Conservation (phyloP, 2,797 vertebrate genomes). For the Onychomys arenicola region DNA sequence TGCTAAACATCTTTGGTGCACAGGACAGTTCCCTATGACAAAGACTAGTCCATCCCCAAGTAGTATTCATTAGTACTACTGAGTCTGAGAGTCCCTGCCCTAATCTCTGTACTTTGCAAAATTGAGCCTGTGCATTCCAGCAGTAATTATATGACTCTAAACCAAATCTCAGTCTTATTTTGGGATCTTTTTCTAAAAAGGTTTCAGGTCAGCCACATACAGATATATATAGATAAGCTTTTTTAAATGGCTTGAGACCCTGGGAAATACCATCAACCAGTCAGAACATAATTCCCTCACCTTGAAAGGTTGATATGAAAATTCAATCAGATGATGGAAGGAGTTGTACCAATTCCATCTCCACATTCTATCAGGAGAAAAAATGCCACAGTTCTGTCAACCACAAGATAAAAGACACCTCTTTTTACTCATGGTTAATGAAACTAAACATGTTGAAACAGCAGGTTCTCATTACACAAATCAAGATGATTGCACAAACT, state of each 20-base stretch:
- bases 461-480: conserved; percentile 69
- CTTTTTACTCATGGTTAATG: conserved; percentile 70
- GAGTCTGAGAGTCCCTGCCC: not conserved
- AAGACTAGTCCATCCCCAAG: not conserved
- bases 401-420: conserved; percentile 44
- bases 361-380: not conserved
- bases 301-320: conserved; percentile 46
- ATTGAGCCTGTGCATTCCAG: fast-evolving
- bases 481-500: conserved; percentile 58
- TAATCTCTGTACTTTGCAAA: fast-evolving
- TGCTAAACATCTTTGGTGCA: not conserved
- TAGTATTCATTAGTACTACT: not conserved
- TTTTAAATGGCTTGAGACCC: not conserved
- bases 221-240: not conserved
- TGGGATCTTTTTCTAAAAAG: not conserved
- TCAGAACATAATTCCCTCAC: not conserved
- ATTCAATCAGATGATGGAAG: conserved; percentile 36
- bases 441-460: conserved; percentile 78
- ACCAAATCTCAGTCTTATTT: not conserved
- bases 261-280: not conserved
- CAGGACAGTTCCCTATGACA: not conserved
- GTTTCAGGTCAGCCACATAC: not conserved
- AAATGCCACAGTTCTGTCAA: conserved; percentile 32
- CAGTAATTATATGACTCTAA: not conserved
- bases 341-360: conserved; percentile 41